Percentiles rank a stretch among this genome's conserved stretches.
Evolutionary conservation across 2,797 vertebrate species (phyloP).

Genomic region (Myotis findleyi): DNA sequence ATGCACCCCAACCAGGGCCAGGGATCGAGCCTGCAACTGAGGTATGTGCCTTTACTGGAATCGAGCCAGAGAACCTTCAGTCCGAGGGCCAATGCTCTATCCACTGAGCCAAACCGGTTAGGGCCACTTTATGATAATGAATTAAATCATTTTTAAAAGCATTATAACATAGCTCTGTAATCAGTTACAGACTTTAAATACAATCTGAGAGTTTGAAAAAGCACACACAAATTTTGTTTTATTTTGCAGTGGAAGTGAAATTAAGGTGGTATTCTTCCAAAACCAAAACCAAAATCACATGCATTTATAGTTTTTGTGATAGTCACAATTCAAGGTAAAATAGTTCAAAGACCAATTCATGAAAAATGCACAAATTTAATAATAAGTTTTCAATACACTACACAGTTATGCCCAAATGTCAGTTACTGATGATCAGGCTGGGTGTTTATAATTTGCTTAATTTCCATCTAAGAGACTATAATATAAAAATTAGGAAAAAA

Average conservation of each 20-base stretch:
- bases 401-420: neutral
- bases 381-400: constrained; percentile 12
- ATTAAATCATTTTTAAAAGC: neutral
- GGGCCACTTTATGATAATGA: neutral
- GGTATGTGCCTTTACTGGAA: no score
- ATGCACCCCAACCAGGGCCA: no score
- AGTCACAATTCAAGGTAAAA: constrained; percentile 20
- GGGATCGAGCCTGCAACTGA: no score
- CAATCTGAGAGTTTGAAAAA: neutral
- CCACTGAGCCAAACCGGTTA: no score
- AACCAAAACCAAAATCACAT: neutral
- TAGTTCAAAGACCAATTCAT: neutral
- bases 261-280: neutral
- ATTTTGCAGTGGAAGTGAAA: neutral
- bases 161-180: neutral
- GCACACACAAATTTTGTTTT: neutral
- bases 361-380: constrained; percentile 6
- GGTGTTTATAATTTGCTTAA: neutral
- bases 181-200: constrained; percentile 8
- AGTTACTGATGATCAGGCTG: neutral
- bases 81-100: no score
- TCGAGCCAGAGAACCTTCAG: no score
- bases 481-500: neutral
- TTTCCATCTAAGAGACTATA: constrained; percentile 15
- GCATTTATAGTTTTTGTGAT: constrained; percentile 22